Conservation (phyloP, 1,140 invertebrate species). For the Stegodyphus mimosarum region DNA sequence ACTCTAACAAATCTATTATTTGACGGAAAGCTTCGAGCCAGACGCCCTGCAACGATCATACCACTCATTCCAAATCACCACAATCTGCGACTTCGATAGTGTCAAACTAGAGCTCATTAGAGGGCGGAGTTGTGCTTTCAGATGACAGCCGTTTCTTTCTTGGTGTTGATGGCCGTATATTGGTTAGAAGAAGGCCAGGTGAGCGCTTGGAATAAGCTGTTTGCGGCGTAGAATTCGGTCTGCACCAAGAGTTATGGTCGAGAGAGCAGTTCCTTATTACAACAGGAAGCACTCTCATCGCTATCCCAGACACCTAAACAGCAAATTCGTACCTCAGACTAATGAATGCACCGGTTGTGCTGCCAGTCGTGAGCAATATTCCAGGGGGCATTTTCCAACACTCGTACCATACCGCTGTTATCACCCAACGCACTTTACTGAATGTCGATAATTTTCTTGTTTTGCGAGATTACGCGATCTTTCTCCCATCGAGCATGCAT, state of each 20-base stretch:
- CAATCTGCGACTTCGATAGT: not conserved
- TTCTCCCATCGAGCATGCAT: not conserved
- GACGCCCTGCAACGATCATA: not conserved
- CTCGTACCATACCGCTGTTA: not conserved
- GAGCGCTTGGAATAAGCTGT: not conserved
- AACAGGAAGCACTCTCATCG: not conserved
- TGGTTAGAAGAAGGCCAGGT: not conserved
- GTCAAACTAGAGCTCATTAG: not conserved
- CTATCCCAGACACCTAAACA: not conserved
- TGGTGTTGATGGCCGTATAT: not conserved
- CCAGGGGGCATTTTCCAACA: not conserved
- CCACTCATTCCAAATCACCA: not conserved
- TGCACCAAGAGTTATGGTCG: not conserved
- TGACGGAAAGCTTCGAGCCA: not conserved
- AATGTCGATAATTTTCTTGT: not conserved
- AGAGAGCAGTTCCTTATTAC: not conserved
- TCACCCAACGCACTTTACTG: not conserved
- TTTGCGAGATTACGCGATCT: not conserved
- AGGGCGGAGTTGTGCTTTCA: not conserved
- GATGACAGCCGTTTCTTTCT: not conserved
- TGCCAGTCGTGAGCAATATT: not conserved
- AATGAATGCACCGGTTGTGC: not conserved
- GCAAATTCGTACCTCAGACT: not conserved
- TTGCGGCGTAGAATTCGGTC: not conserved
- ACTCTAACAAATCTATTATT: not conserved